Evolutionary conservation across 2,113 vertebrate genomes (phyloP).

Genomic region (Alligator mississippiensis): DNA sequence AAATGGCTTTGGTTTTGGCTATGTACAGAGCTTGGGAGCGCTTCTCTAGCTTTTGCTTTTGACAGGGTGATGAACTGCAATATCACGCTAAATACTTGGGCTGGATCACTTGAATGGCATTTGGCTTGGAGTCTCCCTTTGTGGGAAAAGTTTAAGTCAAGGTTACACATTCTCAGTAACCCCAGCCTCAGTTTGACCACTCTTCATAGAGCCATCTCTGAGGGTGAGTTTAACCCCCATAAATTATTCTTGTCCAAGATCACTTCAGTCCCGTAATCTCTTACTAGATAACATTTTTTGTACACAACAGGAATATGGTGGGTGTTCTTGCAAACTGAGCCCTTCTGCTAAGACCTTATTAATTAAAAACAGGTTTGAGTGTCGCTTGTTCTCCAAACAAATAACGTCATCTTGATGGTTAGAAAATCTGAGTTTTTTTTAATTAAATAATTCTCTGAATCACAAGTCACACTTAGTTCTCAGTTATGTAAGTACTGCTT

Average conservation of each 20-base stretch:
- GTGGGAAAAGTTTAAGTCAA: background rate
- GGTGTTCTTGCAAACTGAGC: background rate
- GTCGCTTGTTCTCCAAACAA: fast-evolving
- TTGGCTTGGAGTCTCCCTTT: background rate
- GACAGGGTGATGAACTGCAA: fast-evolving
- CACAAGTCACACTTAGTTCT: background rate
- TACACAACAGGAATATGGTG: background rate
- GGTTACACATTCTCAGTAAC: background rate
- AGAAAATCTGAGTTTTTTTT: background rate
- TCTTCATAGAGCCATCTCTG: background rate
- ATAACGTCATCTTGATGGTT: background rate
- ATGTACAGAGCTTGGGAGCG: background rate
- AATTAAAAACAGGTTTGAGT: background rate
- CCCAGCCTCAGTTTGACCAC: fast-evolving
- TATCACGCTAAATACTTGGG: fast-evolving
- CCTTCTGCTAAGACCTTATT: background rate
- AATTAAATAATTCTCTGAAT: fast-evolving
- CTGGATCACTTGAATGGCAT: background rate
- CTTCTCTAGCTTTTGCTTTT: background rate
- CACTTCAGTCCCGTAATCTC: background rate
- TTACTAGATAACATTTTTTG: background rate
- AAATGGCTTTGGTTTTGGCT: fast-evolving
- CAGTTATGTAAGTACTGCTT: background rate
- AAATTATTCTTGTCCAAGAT: background rate
- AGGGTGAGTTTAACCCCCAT: background rate